These are phyloP conservation scores for Amphilophus citrinellus DNA, from an alignment of 2,113 vertebrate genomes.

Conservation along the genomic window DNA sequence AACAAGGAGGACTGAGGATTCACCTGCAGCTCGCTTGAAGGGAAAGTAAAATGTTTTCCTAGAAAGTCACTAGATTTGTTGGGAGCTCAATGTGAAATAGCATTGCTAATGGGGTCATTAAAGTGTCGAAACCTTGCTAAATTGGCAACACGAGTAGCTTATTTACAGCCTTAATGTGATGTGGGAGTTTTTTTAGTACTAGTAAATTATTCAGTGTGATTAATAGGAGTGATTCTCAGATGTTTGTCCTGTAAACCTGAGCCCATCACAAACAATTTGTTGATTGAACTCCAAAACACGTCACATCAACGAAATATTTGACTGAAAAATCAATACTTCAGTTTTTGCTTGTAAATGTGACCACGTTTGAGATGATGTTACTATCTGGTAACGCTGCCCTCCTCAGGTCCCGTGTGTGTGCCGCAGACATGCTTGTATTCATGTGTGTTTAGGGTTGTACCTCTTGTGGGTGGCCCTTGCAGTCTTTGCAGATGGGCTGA, in stretches of 20 bases:
- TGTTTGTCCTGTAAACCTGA: conserved; percentile 3
- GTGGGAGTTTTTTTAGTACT: neutral
- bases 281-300: neutral
- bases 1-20: neutral
- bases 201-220: neutral
- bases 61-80: neutral
- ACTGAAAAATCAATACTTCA: neutral
- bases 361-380: neutral
- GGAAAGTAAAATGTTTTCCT: neutral
- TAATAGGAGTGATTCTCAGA: neutral
- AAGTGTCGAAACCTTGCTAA: neutral
- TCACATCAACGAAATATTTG: neutral
- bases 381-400: neutral
- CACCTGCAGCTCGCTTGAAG: neutral
- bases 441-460: conserved; percentile 75
- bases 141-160: neutral
- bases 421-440: neutral
- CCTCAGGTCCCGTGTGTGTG: neutral
- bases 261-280: neutral
- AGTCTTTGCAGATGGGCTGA: conserved; percentile 89
- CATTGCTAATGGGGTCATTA: conserved; percentile 11
- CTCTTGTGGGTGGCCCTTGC: conserved; percentile 93
- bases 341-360: neutral
- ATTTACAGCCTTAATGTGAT: neutral
- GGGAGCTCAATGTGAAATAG: neutral